Evolutionary conservation across 2,113 vertebrate genomes (phyloP).

Genomic region (Indicator maculatus): DNA sequence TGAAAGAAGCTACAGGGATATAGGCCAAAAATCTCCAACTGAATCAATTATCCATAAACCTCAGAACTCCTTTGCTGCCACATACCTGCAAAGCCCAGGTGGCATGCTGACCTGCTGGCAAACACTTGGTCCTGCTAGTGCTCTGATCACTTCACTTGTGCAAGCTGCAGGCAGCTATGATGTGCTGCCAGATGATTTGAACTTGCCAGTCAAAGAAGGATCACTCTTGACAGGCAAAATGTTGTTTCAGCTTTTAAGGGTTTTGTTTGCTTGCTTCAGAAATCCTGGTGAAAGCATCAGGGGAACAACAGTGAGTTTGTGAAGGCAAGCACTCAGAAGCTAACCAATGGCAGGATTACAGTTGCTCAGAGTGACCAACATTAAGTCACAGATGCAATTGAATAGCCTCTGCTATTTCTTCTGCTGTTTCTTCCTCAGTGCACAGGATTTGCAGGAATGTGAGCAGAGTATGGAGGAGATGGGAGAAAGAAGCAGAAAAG

Average conservation of each 20-base stretch:
- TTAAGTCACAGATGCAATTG: neutral
- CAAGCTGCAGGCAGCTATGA: neutral
- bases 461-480: neutral
- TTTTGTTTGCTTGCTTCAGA: neutral
- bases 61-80: neutral
- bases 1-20: neutral
- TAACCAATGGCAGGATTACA: neutral
- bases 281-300: neutral
- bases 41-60: neutral
- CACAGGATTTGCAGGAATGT: neutral
- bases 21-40: neutral
- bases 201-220: neutral
- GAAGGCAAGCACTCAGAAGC: neutral
- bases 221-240: neutral
- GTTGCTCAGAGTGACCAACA: neutral
- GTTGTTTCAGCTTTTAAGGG: neutral
- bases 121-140: neutral
- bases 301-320: neutral
- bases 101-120: rapidly evolving
- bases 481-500: neutral
- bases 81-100: neutral
- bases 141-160: neutral
- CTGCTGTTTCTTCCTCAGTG: neutral
- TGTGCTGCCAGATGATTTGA: neutral
- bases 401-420: neutral